Base-by-base conservation (phyloP, 1,140 invertebrate genomes). In the Drosophila ironensis region DNA sequence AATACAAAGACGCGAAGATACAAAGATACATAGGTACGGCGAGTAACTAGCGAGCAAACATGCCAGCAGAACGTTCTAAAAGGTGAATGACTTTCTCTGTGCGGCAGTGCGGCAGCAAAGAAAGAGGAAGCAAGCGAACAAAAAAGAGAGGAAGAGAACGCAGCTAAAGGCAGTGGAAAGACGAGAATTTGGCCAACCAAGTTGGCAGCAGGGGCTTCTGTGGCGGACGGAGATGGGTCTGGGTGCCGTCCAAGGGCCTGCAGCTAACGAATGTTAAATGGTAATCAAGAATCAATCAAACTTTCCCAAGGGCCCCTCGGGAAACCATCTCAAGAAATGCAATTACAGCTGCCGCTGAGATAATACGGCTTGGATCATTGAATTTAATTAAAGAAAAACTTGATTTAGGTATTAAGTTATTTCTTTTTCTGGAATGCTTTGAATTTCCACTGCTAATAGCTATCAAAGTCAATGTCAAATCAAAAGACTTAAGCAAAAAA, bases 21-120 rank as follows among this genome's bases (percentile, higher is more conserved):
- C 12, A 35, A 9, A 33, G 28, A 33, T 12, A 33, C 33, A 37
- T 16, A 37, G 33, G 14, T 37, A 37, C 33, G 14, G 16, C 57
- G 54, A 38, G 54, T 64, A 60, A 50, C 61, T 64, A 70, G 54
- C 63, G 52, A 84, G 54, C 66, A 71, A 74, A 45, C 44, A 63
- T 45, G 45, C 30, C 45, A 42, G 38, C 25, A 41, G 37, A 61
- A 35, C 46, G 75, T 40, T 64, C 56, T 44, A 84, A 82, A 63
- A 84, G 80, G 80, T 84, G 80, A 84, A 84, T 84, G 80, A 84
- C 80, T 84, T 87, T 84, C 80, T 84, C 80, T 71, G n/a, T n/a
- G n/a, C n/a, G 40, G 27, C 48, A 45, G 12, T 14, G 42, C 44
- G 6, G 47, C 41, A 51, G 14, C 7, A n/a, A 47, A 38, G 20